Conservation (phyloP, 2,888 invertebrate species). For the Branchipolynoe longqiensis region DNA sequence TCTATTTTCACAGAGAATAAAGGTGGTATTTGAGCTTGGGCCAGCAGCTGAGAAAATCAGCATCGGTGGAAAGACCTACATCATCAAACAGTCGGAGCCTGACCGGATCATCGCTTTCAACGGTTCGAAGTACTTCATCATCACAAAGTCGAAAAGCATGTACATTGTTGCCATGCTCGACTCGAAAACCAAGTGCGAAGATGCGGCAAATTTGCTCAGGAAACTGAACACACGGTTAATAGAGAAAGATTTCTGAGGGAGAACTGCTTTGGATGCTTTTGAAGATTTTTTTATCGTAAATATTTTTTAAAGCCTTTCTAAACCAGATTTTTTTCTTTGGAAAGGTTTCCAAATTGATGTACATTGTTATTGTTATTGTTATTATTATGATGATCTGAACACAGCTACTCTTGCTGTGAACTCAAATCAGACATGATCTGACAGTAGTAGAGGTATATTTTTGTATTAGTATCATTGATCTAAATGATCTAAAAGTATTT, state of each 20-base stretch:
- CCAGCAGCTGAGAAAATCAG: background rate
- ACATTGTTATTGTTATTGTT: no score
- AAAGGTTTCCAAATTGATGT: no score
- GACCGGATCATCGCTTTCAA: slow-evolving; percentile 57
- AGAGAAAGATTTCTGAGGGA: slow-evolving; percentile 43
- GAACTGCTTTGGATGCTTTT: no score
- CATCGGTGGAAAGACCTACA: slow-evolving; percentile 56
- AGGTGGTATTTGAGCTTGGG: background rate
- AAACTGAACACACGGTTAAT: slow-evolving; percentile 39
- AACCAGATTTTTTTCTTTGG: no score
- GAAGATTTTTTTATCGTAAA: no score
- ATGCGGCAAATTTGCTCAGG: slow-evolving; percentile 51
- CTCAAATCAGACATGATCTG: no score
- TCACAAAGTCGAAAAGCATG: slow-evolving; percentile 47
- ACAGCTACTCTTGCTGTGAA: no score
- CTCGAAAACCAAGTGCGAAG: slow-evolving; percentile 28
- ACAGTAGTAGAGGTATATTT: no score
- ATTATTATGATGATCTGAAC: no score
- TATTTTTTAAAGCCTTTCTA: no score
- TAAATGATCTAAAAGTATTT: no score
- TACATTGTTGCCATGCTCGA: slow-evolving; percentile 50
- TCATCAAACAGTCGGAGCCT: slow-evolving; percentile 38
- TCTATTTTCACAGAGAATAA: slow-evolving; percentile 19
- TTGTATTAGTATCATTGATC: no score
- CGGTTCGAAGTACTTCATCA: slow-evolving; percentile 61